phyloP scores from a whole-genome alignment of 2,888 invertebrate species.

The Bibio marci region DNA sequence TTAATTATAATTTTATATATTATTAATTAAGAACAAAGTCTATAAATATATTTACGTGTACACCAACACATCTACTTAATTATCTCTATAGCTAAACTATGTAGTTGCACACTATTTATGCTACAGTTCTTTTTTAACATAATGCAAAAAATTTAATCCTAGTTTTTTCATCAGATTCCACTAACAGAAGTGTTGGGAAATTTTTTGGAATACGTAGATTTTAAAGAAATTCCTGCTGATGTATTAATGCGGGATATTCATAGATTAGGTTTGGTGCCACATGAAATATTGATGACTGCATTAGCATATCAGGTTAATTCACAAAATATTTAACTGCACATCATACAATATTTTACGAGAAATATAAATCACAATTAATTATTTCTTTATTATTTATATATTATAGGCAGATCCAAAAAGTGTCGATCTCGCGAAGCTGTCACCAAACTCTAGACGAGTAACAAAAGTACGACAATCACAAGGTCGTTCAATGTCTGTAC shows the following conservation, averaged over 20 bases:
- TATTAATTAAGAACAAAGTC: too few species aligned
- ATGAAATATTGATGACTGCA: slow-evolving; percentile 84
- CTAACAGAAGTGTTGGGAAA: slow-evolving; percentile 75
- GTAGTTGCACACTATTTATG: too few species aligned
- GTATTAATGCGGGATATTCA: slow-evolving; percentile 86
- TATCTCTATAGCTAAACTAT: neutral
- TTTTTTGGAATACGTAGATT: slow-evolving; percentile 83
- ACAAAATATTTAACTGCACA: too few species aligned
- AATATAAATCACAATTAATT: too few species aligned
- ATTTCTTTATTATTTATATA: too few species aligned
- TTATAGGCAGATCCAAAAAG: slow-evolving; percentile 95
- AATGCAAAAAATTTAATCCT: neutral
- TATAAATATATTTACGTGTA: too few species aligned
- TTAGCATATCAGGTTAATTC: slow-evolving; percentile 91
- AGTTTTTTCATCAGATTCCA: slow-evolving; percentile 33
- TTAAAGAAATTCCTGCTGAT: slow-evolving; percentile 87
- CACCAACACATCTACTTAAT: too few species aligned
- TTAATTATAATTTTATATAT: too few species aligned
- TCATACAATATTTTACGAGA: too few species aligned
- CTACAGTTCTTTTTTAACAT: too few species aligned
- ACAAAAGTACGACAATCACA: slow-evolving; percentile 48
- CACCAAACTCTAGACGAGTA: slow-evolving; percentile 77
- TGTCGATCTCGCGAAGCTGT: slow-evolving; percentile 87
- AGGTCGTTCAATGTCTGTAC: slow-evolving; percentile 83
- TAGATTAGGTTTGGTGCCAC: slow-evolving; percentile 74